A percentile compares a stretch with the other conserved stretches of the same genome.
Conservation (phyloP, 2,113 vertebrate species). For the Grammomys surdaster region DNA sequence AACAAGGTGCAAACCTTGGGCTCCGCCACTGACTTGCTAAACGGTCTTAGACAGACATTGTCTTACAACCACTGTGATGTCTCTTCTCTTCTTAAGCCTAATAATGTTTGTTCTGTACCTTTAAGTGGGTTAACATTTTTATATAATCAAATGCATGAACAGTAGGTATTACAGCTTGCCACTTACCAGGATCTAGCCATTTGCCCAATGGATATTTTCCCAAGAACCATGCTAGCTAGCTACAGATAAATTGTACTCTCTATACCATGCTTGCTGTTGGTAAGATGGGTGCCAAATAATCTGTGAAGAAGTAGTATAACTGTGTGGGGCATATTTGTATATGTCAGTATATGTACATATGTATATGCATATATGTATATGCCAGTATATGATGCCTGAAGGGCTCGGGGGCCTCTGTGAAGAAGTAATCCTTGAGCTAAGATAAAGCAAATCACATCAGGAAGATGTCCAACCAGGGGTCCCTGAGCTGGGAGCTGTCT, state of each 20-base stretch:
- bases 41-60: neutral
- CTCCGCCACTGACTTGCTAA: neutral
- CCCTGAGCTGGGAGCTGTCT: neutral
- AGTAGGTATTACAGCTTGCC: neutral
- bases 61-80: neutral
- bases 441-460: neutral
- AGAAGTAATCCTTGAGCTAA: conserved; percentile 1
- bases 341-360: no score
- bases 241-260: neutral
- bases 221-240: neutral
- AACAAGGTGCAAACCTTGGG: neutral
- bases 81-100: neutral
- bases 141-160: neutral
- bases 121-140: neutral
- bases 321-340: neutral
- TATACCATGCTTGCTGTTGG: neutral
- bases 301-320: neutral
- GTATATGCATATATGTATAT: no score
- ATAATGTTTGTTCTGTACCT: neutral
- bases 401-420: neutral
- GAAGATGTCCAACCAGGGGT: neutral
- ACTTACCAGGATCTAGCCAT: neutral
- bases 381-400: neutral
- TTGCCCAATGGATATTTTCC: neutral
- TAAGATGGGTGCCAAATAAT: neutral